Conservation (phyloP, 2,113 vertebrate species). For the Arvicanthis niloticus region DNA sequence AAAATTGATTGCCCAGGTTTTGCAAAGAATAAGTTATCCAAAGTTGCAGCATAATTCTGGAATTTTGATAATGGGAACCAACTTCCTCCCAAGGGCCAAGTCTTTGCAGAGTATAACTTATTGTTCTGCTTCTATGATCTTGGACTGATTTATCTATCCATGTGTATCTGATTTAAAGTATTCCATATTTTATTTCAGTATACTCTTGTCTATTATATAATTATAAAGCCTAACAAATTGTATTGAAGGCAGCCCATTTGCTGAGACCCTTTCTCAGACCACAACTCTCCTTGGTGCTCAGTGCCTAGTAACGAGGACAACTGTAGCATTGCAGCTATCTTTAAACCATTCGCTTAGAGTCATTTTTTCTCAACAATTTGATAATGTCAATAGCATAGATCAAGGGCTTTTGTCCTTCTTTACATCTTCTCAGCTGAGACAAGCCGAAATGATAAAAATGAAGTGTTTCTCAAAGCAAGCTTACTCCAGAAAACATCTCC, state of each 20-base stretch:
- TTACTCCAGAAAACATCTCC: background rate
- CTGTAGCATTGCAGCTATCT: fast-evolving
- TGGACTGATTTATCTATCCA: background rate
- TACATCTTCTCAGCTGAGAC: background rate
- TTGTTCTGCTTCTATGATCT: background rate
- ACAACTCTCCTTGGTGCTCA: fast-evolving
- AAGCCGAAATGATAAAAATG: background rate
- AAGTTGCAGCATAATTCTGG: background rate
- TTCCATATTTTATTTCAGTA: background rate
- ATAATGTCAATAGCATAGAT: no score
- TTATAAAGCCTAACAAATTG: background rate
- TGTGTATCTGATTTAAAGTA: background rate
- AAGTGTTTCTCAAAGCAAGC: background rate
- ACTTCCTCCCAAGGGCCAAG: background rate
- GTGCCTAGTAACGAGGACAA: fast-evolving
- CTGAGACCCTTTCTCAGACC: background rate
- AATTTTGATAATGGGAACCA: no score
- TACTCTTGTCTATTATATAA: background rate
- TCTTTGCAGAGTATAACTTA: fast-evolving
- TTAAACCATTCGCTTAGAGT: background rate
- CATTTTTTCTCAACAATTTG: background rate
- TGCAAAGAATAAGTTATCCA: background rate
- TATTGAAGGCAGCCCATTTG: background rate
- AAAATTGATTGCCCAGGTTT: background rate
- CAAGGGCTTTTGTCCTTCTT: background rate